phyloP scores from a whole-genome alignment of 2,888 invertebrate species.

The Scaptomyza polygonia region DNA sequence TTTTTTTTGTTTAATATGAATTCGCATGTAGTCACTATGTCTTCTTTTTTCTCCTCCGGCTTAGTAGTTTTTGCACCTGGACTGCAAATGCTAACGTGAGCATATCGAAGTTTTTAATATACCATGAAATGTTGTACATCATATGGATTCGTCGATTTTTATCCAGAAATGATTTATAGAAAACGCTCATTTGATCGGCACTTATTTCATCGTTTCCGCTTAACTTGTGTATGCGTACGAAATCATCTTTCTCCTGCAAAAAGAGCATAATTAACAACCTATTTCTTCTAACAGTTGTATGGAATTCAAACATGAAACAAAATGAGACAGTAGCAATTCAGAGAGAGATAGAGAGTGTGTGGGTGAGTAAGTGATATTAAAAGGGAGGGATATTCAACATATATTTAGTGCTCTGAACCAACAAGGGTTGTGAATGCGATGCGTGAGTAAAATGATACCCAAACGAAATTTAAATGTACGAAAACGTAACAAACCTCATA shows the following conservation, averaged over 20 bases:
- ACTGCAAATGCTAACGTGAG: constrained; percentile 87
- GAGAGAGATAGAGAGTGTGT: neutral
- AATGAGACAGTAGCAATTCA: constrained; percentile 7
- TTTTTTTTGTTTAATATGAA: neutral
- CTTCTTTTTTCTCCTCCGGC: constrained; percentile 24
- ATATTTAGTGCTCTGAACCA: neutral
- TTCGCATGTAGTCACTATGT: constrained; percentile 1
- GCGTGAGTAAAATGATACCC: neutral
- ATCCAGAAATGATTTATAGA: constrained; percentile 93
- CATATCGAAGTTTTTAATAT: constrained; percentile 90
- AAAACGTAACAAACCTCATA: constrained; percentile 85
- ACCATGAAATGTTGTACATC: constrained; percentile 93
- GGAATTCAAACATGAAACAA: constrained; percentile 3
- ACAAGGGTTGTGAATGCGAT: constrained; percentile 14
- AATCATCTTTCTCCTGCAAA: constrained; percentile 86
- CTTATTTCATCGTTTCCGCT: constrained; percentile 86
- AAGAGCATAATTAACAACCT: constrained; percentile 12
- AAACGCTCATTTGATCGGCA: constrained; percentile 94
- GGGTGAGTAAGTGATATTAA: neutral
- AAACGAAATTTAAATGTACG: neutral
- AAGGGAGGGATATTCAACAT: neutral
- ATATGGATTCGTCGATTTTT: constrained; percentile 91
- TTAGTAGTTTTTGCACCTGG: constrained; percentile 83
- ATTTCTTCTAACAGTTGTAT: neutral
- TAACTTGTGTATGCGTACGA: constrained; percentile 85